phyloP scores from a whole-genome alignment of 2,797 vertebrate species.

The Sebastes baramenuke region DNA sequence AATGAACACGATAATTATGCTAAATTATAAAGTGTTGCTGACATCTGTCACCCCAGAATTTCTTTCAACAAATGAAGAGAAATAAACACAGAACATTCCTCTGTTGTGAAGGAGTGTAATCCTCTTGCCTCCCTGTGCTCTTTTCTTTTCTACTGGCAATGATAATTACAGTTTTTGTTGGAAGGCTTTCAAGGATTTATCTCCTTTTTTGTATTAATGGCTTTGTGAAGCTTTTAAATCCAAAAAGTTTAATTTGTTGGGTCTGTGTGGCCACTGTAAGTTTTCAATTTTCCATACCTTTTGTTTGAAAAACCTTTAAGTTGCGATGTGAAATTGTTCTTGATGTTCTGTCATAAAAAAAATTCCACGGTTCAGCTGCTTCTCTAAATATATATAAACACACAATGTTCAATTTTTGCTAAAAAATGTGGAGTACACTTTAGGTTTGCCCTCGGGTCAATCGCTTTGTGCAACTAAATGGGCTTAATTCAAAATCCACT shows the following conservation, averaged over 20 bases:
- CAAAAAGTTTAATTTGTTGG: constrained; percentile 84
- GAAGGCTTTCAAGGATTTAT: constrained; percentile 86
- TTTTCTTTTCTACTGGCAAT: constrained; percentile 84
- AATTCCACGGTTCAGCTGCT: constrained; percentile 18
- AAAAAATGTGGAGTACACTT: constrained; percentile 15
- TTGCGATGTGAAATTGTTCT: constrained; percentile 64
- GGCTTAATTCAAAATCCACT: constrained; percentile 29
- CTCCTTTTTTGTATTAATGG: constrained; percentile 84
- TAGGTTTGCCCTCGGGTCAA: constrained; percentile 29
- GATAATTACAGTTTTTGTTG: constrained; percentile 87
- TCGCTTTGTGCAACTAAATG: constrained; percentile 39
- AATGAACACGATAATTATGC: constrained; percentile 78
- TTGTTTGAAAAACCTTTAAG: constrained; percentile 78
- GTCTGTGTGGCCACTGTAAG: constrained; percentile 77
- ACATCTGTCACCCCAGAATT: constrained; percentile 83
- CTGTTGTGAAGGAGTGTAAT: constrained; percentile 84
- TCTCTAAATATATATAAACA: constrained; percentile 15
- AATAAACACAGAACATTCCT: constrained; percentile 84
- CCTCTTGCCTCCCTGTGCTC: constrained; percentile 82
- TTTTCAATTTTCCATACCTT: constrained; percentile 82
- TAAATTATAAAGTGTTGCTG: constrained; percentile 84
- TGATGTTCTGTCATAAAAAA: constrained; percentile 47
- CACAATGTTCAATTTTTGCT: constrained; percentile 16
- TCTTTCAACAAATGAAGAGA: constrained; percentile 83
- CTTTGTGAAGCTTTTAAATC: constrained; percentile 85